Evolutionary conservation across 2,888 invertebrate species (phyloP).

Genomic region (Mechanitis messenoides): DNA sequence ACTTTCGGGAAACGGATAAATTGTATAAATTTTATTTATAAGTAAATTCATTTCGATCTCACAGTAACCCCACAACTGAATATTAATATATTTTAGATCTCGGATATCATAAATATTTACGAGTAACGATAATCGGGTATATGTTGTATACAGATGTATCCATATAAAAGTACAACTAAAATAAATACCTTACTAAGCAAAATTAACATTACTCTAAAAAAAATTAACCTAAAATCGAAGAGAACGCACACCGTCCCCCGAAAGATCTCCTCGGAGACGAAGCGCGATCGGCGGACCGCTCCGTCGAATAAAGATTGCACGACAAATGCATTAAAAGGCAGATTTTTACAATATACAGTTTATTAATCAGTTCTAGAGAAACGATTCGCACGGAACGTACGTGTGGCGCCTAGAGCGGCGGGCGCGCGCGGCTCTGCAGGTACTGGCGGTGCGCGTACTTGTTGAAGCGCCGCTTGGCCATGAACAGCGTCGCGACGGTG

Average conservation of each 20-base stretch:
- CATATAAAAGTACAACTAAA: constrained; percentile 72
- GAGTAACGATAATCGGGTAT: constrained; percentile 36
- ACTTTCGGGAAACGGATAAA: constrained; percentile 28
- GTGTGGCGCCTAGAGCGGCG: constrained; percentile 58
- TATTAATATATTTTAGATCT: constrained; percentile 19
- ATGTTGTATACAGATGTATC: constrained; percentile 73
- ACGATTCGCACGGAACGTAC: constrained; percentile 40
- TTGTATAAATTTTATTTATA: constrained; percentile 37
- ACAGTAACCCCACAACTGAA: constrained; percentile 29
- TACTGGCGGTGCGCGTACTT: constrained; percentile 74
- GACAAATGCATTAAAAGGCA: constrained; percentile 70
- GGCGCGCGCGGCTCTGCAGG: constrained; percentile 46
- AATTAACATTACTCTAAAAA: constrained; percentile 64
- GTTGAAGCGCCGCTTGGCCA: constrained; percentile 75
- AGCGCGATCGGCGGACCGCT: constrained; percentile 34
- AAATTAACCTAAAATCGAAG: constrained; percentile 52
- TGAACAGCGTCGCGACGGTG: constrained; percentile 72
- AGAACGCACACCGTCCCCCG: constrained; percentile 59
- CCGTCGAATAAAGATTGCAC: constrained; percentile 45
- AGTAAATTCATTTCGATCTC: constrained; percentile 44
- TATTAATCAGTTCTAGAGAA: constrained; percentile 52
- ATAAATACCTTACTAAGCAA: constrained; percentile 74
- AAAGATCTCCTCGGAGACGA: constrained; percentile 28
- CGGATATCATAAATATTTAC: constrained; percentile 33
- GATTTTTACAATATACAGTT: constrained; percentile 58